Percentiles rank a stretch among this genome's conserved stretches.
Evolutionary conservation across 2,113 vertebrate species (phyloP).

Genomic region (Notothenia coriiceps): DNA sequence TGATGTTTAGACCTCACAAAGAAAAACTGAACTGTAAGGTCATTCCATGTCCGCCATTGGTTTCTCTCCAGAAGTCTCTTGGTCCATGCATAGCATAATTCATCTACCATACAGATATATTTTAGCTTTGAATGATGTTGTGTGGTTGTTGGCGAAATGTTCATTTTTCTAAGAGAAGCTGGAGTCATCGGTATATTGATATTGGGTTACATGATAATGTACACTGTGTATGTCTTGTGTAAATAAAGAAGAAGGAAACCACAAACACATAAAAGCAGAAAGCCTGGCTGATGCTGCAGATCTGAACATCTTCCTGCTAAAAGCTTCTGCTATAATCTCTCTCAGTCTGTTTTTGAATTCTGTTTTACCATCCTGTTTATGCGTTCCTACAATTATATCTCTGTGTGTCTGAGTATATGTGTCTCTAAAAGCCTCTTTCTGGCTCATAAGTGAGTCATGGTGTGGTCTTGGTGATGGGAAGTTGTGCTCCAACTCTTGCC

Average conservation of each 20-base stretch:
- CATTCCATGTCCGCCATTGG: background rate
- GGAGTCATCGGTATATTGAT: conserved; percentile 19
- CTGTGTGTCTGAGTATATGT: conserved; percentile 41
- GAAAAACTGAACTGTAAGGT: conserved; percentile 8
- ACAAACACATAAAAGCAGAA: conserved; percentile 27
- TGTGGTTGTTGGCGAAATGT: conserved; percentile 32
- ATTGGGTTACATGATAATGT: conserved; percentile 44
- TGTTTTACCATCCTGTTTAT: conserved; percentile 63
- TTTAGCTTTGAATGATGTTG: conserved; percentile 17
- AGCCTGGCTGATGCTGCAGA: conserved; percentile 23
- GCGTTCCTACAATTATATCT: conserved; percentile 56
- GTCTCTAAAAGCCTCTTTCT: conserved; percentile 49
- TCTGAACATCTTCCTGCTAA: conserved; percentile 50
- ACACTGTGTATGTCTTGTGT: conserved; percentile 39
- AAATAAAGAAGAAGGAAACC: conserved; percentile 57
- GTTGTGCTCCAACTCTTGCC: conserved; percentile 37
- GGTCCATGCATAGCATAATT: background rate
- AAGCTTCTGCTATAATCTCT: conserved; percentile 54
- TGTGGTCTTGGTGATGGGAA: conserved; percentile 52
- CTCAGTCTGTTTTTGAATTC: conserved; percentile 40
- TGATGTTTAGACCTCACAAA: background rate
- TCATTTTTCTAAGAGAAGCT: conserved; percentile 20
- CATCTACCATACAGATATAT: background rate
- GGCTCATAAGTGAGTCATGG: conserved; percentile 59
- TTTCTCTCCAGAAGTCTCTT: background rate